phyloP scores from a whole-genome alignment of 1,140 invertebrate species.

The Drosophila nigromelanica region DNA sequence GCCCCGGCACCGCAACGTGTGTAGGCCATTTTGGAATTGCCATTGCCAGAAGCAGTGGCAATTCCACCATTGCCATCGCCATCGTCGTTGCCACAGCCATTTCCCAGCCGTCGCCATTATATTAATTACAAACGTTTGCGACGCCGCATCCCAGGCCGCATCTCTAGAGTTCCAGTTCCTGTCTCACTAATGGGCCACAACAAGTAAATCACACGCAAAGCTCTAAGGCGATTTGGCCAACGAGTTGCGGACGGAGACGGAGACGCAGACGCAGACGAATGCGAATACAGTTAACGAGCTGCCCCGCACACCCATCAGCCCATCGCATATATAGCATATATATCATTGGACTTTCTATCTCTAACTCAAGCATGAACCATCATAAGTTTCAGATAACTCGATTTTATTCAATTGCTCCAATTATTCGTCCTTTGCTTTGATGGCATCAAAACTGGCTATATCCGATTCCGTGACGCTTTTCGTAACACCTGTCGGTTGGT shows the following conservation, averaged over 20 bases:
- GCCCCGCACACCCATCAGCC: neutral
- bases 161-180: slow-evolving; percentile 11
- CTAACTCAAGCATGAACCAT: slow-evolving; percentile 8
- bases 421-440: slow-evolving; percentile 55
- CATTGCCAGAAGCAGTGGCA: slow-evolving; percentile 1
- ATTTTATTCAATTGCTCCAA: slow-evolving; percentile 11
- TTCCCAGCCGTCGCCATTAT: slow-evolving; percentile 74
- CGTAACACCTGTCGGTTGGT: slow-evolving; percentile 13
- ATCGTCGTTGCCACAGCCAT: slow-evolving; percentile 27
- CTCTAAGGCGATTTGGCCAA: slow-evolving; percentile 77
- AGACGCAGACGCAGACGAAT: slow-evolving; percentile 47
- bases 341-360: neutral
- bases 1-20: slow-evolving; percentile 60
- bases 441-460: slow-evolving; percentile 69
- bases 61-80: slow-evolving; percentile 5
- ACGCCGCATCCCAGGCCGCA: slow-evolving; percentile 39
- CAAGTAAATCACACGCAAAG: slow-evolving; percentile 82
- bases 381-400: slow-evolving; percentile 29
- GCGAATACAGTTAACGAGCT: slow-evolving; percentile 66
- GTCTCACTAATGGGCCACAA: slow-evolving; percentile 72
- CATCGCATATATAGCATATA: neutral
- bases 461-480: slow-evolving; percentile 60
- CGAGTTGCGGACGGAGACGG: slow-evolving; percentile 37
- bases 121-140: slow-evolving; percentile 81
- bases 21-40: slow-evolving; percentile 76